Percentiles rank a stretch among this genome's conserved stretches.
phyloP scores from a whole-genome alignment of 2,113 vertebrate species.

The Setophaga coronata region DNA sequence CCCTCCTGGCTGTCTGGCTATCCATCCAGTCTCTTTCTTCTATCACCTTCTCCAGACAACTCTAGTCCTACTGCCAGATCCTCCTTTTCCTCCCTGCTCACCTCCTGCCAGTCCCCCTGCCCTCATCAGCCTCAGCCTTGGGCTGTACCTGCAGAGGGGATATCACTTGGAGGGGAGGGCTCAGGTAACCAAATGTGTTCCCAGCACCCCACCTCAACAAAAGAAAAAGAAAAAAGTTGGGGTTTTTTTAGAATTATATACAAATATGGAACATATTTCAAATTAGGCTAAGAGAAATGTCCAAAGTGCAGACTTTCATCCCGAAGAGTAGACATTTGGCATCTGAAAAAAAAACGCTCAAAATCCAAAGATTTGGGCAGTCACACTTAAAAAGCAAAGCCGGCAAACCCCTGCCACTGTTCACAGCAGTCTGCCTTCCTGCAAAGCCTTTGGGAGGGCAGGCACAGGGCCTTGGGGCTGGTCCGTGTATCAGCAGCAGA shows the following conservation, averaged over 20 bases:
- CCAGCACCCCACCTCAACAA: neutral
- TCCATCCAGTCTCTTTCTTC: neutral
- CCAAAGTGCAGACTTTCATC: neutral
- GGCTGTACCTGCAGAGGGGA: neutral
- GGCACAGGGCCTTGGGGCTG: neutral
- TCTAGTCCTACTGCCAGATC: neutral
- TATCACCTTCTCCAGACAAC: neutral
- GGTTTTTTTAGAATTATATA: too few relatives aligned
- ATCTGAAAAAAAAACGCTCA: neutral
- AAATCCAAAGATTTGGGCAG: neutral
- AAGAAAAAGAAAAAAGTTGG: neutral
- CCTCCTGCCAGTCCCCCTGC: neutral
- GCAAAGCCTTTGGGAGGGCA: neutral
- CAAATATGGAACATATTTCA: neutral
- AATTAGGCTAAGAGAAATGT: neutral
- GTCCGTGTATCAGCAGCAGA: rapidly evolving
- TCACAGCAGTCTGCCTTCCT: neutral
- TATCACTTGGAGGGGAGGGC: neutral
- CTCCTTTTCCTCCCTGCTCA: neutral
- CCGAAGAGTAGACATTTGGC: neutral
- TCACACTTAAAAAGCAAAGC: neutral
- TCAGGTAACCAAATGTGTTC: neutral
- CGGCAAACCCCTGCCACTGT: rapidly evolving
- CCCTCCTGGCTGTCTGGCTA: neutral
- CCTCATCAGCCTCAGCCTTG: neutral